Evolutionary conservation across 2,888 invertebrate genomes (phyloP), one percentile per base, ranked within the genome.

Genomic region (Cabera pusaria): DNA sequence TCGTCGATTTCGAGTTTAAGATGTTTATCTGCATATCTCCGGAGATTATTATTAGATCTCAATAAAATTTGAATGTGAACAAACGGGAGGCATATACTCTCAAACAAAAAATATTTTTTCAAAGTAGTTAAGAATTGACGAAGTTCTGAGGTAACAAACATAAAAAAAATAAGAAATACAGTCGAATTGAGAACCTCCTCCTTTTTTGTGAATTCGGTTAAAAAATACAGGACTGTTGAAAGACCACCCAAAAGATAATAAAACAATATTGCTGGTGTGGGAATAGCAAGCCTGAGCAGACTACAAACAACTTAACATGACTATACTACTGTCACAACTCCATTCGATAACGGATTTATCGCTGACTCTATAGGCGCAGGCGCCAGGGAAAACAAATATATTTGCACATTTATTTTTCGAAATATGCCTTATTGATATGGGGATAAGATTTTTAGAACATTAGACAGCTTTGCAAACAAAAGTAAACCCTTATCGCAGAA

Each of bases 261-360:
- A 40, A 42, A 34, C 31, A 23, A 18, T 4, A 4, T 14, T 3
- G 4, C 14, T 4, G 4, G 14, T 42, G 40, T 55, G 55, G 49
- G 55, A 55, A 55, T 40, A 9, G 22, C 23, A 31, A 17, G 24
- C 45, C 24, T 31, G 47, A 34, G 14, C 7, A 17, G 49, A 46
- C 44, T 51, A 20, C 44, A 37, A 18, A 38, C 16, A 35, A 24
- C 17, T 35, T 16, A 9, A 38, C 37, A 37, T 23, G 17, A 23
- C 24, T 22, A 20, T 17, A 24, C 11, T 6, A 14, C 3, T 14
- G 8, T 23, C 41, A 43, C 35, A 35, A 1, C 28, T 32, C 40
- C 41, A 20, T 32, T 42, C 46, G 36, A 49, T 28, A 14, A 4
- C 7, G 21, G 44, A 56, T 50, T 56, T 52, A 53, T 44, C 21